A percentile compares a stretch with the other conserved stretches of the same genome.
These are phyloP conservation scores for Ceratina calcarata DNA, from an alignment of 1,140 invertebrate genomes.

Conservation along the genomic window DNA sequence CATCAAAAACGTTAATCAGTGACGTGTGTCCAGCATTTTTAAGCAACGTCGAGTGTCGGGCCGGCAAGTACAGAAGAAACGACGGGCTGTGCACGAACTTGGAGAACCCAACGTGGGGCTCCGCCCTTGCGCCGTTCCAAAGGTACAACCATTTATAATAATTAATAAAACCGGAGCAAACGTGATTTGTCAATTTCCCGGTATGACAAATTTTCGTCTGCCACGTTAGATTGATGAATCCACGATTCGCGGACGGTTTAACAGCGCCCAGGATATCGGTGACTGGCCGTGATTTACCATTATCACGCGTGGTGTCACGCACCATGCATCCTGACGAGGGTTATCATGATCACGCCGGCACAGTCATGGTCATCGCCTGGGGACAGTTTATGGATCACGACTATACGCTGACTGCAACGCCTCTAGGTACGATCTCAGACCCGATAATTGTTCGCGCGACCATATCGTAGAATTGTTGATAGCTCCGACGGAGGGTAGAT, in stretches of 20 bases:
- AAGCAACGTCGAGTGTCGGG: constrained; percentile 91
- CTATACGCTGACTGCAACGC: constrained; percentile 92
- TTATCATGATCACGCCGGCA: constrained; percentile 95
- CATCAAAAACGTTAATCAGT: constrained; percentile 91
- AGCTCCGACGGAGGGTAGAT: not conserved
- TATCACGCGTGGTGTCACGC: constrained; percentile 91
- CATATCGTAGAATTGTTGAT: not conserved
- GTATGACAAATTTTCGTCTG: not conserved
- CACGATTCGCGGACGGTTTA: constrained; percentile 90
- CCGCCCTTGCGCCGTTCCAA: constrained; percentile 90
- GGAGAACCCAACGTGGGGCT: constrained; percentile 94
- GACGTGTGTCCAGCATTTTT: constrained; percentile 94
- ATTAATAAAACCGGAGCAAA: not conserved
- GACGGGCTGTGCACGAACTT: constrained; percentile 97
- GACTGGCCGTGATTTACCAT: constrained; percentile 87
- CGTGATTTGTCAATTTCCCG: not conserved
- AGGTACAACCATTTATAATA: constrained; percentile 79
- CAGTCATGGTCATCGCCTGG: constrained; percentile 96
- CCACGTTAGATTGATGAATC: constrained; percentile 85
- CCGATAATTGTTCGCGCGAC: constrained; percentile 2
- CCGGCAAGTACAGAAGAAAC: constrained; percentile 93
- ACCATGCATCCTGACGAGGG: constrained; percentile 95
- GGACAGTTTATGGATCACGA: constrained; percentile 98
- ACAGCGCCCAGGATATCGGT: constrained; percentile 89
- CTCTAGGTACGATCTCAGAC: constrained; percentile 84